Base-by-base conservation (phyloP, 2,113 vertebrate species). In the Corydoras sp. region DNA sequence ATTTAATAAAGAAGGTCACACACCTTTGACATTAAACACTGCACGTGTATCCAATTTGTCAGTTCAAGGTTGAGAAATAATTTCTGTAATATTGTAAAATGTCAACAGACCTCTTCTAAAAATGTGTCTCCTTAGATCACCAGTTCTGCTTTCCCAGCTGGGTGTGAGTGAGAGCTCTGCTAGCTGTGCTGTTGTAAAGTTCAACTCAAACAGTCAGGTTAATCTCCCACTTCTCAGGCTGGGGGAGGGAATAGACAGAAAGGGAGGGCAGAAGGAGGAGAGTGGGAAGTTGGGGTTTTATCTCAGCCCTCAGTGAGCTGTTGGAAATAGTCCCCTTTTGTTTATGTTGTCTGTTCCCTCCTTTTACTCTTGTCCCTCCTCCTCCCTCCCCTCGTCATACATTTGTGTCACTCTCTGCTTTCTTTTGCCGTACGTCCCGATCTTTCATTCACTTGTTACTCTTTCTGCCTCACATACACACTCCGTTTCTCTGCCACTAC, bases 111-210 rank as follows among this genome's bases (percentile, higher is more conserved):
- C 71, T 77, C 71, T 61, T 14, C 8, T 68, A 10, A 54, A 72
- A 51, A 8, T 31, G 51, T 67, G 61, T 61, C 68, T 63, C 35
- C 53, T 31, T 14, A 68, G 30, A 50, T 30, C 32, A 80, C 54
- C 9, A 50, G 56, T 56, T 53, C 29, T 71, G 51, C 49, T 50
- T 72, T 60, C 62, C 62, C 62, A 58, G 75, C 61, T 73, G 68
- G 65, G 58, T 31, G 68, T 15, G 68, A 80, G 81, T 72, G 59
- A 78, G 76, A 60, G 58, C 71, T 82, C 77, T 59, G 74, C 66
- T 78, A 72, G 71, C 70, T 58, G 77, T 61, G 18, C 83, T 79
- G 84, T 80, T 84, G 87, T 83, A 82, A 86, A 86, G 85, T 74
- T 59, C 62, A 68, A 64, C 67, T 72, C 72, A 60, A 58, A 74